Conservation (phyloP, 2,888 invertebrate species). For the Rhopalosiphum nymphaeae region DNA sequence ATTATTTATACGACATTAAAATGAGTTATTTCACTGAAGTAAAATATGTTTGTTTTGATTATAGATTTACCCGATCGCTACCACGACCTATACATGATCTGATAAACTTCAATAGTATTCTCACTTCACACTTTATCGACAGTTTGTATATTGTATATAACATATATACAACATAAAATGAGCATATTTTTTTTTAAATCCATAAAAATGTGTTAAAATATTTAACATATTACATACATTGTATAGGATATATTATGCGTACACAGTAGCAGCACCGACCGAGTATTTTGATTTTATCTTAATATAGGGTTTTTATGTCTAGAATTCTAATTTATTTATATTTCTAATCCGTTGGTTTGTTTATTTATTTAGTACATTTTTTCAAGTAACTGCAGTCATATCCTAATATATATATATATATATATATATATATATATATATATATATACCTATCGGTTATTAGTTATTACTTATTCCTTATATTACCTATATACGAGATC, state of each 20-base stretch:
- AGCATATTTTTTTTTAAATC: background rate
- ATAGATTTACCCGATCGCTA: background rate
- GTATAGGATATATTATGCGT: background rate
- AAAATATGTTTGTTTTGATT: background rate
- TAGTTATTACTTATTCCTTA: background rate
- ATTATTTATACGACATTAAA: too few species aligned
- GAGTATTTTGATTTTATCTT: background rate
- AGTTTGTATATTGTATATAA: background rate
- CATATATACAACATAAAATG: background rate
- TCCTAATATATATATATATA: too few species aligned
- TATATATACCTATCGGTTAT: too few species aligned
- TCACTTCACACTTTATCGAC: background rate
- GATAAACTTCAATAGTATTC: background rate
- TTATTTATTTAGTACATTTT: background rate
- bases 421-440: too few species aligned
- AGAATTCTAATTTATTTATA: background rate
- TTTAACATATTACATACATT: background rate
- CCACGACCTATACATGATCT: background rate
- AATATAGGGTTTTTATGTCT: background rate
- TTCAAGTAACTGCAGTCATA: background rate
- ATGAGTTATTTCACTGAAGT: background rate
- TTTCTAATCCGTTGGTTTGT: background rate
- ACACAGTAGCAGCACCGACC: background rate
- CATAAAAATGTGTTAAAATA: background rate
- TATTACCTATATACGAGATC: background rate